A percentile compares a stretch with the other conserved stretches of the same genome.
phyloP scores from a whole-genome alignment of 2,113 vertebrate genomes.

The Dunckerocampus dactyliophorus region DNA sequence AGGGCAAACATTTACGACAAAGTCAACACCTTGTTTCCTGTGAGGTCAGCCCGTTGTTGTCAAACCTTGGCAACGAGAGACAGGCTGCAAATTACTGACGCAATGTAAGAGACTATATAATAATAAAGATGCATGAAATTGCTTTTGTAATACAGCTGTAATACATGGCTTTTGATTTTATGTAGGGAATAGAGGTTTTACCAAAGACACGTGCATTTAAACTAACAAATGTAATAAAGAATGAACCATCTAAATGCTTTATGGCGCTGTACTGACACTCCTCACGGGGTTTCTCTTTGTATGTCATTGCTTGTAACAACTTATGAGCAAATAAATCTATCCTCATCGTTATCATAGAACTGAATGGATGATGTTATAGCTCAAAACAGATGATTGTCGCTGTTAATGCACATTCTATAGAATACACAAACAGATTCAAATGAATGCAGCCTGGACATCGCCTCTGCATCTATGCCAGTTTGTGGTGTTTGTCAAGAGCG shows the following conservation, averaged over 20 bases:
- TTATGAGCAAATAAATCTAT: constrained; percentile 24
- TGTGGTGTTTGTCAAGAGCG: constrained; percentile 54
- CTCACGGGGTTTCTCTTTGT: constrained; percentile 10
- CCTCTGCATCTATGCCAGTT: constrained; percentile 54
- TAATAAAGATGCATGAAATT: constrained; percentile 1
- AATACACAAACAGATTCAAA: constrained; percentile 47
- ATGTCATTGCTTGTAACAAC: constrained; percentile 17
- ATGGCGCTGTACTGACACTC: constrained; percentile 4
- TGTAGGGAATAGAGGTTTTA: neutral
- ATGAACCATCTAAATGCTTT: constrained; percentile 8
- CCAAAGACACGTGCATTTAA: neutral
- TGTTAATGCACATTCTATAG: too few relatives aligned
- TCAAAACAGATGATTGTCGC: too few relatives aligned
- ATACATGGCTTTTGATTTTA: neutral
- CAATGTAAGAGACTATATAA: constrained; percentile 1
- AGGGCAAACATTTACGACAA: too few relatives aligned
- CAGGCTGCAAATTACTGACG: neutral
- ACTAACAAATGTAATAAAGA: too few relatives aligned
- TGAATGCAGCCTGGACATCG: constrained; percentile 45
- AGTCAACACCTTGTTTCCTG: too few relatives aligned
- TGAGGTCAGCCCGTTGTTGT: neutral
- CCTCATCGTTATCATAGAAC: neutral
- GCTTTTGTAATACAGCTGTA: neutral
- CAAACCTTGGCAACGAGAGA: neutral
- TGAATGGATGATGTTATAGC: too few relatives aligned